Evolutionary conservation across 1,140 invertebrate genomes (phyloP).

Genomic region (Aleiodes sp.): DNA sequence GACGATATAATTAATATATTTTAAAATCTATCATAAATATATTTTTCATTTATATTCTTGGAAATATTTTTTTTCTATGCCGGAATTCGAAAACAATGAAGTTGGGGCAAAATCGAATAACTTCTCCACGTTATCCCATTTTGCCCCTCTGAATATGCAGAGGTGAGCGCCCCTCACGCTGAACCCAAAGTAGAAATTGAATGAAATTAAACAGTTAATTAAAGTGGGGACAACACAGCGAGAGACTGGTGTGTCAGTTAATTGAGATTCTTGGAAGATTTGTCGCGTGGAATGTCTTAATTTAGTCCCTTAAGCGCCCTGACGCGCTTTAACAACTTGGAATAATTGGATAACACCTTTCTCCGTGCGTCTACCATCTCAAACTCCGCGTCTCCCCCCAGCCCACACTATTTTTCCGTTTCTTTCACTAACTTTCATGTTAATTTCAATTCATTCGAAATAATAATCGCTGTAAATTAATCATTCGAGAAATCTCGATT

Average conservation of each 20-base stretch:
- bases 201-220: slow-evolving; percentile 68
- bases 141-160: slow-evolving; percentile 35
- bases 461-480: no score
- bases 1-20: no score
- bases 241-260: slow-evolving; percentile 49
- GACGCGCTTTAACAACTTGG: slow-evolving; percentile 67
- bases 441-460: no score
- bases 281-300: slow-evolving; percentile 68
- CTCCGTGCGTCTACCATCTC: slow-evolving; percentile 26
- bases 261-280: slow-evolving; percentile 69
- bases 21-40: no score
- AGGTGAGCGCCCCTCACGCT: slow-evolving; percentile 22
- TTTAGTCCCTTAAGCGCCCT: slow-evolving; percentile 67
- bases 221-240: slow-evolving; percentile 46
- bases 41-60: no score
- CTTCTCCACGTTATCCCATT: not conserved
- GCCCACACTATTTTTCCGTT: not conserved
- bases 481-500: no score
- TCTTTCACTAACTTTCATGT: not conserved
- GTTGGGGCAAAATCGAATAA: no score
- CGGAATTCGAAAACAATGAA: no score
- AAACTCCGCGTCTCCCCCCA: not conserved
- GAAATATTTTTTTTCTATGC: not conserved
- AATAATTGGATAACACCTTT: slow-evolving; percentile 66
- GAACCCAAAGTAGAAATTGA: slow-evolving; percentile 58